phyloP scores from a whole-genome alignment of 2,797 vertebrate species.

The Orientallactaga sibirica region DNA sequence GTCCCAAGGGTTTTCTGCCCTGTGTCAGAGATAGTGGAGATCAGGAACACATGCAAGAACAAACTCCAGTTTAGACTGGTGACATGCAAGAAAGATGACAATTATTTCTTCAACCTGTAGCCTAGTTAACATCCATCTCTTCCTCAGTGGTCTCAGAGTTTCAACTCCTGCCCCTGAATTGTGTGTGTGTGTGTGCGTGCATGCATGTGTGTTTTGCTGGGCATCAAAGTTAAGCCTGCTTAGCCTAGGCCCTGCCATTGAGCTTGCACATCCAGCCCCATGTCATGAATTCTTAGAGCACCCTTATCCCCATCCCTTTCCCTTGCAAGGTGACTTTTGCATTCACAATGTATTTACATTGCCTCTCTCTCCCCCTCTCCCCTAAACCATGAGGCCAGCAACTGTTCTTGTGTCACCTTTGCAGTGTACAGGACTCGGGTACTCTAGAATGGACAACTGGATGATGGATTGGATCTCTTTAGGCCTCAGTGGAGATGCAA shows the following conservation, averaged over 20 bases:
- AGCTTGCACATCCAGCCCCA: not conserved
- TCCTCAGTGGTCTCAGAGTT: fast-evolving
- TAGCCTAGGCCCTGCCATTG: not conserved
- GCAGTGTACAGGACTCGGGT: not conserved
- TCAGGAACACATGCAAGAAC: not conserved
- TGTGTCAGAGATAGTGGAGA: not conserved
- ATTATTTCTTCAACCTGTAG: not conserved
- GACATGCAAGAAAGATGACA: not conserved
- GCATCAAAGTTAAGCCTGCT: not conserved
- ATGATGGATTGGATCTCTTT: not conserved
- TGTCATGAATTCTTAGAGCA: not conserved
- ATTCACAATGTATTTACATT: not conserved
- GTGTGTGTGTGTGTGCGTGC: too few species aligned
- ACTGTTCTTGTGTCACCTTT: not conserved
- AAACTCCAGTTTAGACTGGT: not conserved
- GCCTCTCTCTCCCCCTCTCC: too few species aligned
- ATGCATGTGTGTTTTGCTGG: not conserved
- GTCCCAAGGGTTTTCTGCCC: fast-evolving
- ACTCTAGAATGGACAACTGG: not conserved
- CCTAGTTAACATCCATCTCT: fast-evolving
- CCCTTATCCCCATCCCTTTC: fast-evolving
- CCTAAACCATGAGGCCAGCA: not conserved
- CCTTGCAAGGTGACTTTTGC: not conserved
- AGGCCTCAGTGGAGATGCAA: fast-evolving
- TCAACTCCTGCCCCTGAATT: not conserved